phyloP scores from a whole-genome alignment of 2,113 vertebrate species.

The Thalassoma bifasciatum region DNA sequence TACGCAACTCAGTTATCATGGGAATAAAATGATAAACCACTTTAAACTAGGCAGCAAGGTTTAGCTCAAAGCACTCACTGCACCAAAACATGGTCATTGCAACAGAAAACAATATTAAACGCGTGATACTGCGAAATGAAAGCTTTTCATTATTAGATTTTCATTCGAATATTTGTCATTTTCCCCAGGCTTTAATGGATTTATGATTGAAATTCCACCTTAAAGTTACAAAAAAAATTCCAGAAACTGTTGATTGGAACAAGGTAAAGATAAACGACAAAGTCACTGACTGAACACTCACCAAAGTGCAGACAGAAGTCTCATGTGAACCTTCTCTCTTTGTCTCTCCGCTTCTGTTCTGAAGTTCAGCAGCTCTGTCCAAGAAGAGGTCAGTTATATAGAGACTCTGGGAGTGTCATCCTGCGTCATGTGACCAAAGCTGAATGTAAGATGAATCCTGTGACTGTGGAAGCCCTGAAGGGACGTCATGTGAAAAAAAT shows the following conservation, averaged over 20 bases:
- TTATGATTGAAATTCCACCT: background rate
- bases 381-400: conserved; percentile 69
- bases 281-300: conserved; percentile 47
- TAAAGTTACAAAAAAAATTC: background rate
- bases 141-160: no score
- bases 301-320: conserved; percentile 32
- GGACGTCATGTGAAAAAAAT: background rate
- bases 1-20: background rate
- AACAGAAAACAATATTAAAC: background rate
- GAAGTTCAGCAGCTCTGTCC: conserved; percentile 44
- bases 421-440: conserved; percentile 56
- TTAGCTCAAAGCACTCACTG: no score
- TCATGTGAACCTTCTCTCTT: conserved; percentile 15
- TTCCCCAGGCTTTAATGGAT: background rate
- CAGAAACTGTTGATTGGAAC: background rate
- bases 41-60: no score
- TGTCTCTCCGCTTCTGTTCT: conserved; percentile 16
- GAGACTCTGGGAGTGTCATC: conserved; percentile 33
- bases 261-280: background rate
- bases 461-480: conserved; percentile 21
- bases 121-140: no score
- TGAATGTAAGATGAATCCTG: conserved; percentile 34
- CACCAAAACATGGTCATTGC: background rate
- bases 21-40: background rate
- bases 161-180: background rate